Percentiles rank a stretch among this genome's conserved stretches.
These are phyloP conservation scores for Arothron firmamentum DNA, from an alignment of 2,113 vertebrate species.

Conservation along the genomic window DNA sequence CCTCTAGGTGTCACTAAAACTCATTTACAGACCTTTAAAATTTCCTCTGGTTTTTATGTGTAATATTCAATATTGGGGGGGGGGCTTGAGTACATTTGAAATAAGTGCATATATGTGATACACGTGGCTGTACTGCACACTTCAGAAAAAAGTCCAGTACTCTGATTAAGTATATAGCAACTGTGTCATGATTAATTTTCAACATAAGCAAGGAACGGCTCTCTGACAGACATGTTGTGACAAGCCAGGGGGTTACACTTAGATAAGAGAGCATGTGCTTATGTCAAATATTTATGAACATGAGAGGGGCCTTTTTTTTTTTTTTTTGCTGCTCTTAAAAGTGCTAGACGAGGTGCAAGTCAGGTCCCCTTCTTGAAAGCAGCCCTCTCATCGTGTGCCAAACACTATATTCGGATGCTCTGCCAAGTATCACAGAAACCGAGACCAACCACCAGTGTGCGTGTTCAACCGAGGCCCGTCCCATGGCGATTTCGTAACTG, in stretches of 20 bases:
- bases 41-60: neutral
- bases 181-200: conserved; percentile 1
- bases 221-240: conserved; percentile 8
- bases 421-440: conserved; percentile 54
- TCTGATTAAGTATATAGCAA: neutral
- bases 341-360: conserved; percentile 27
- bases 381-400: conserved; percentile 45
- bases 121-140: neutral
- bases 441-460: conserved; percentile 19
- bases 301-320: conserved; percentile 6
- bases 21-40: neutral
- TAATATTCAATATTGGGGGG: neutral
- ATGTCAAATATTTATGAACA: conserved; percentile 41
- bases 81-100: too few species aligned
- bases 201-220: neutral
- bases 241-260: conserved; percentile 3
- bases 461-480: conserved; percentile 14
- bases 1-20: neutral
- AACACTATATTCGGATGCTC: conserved; percentile 35
- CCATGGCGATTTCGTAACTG: conserved; percentile 17
- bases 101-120: neutral
- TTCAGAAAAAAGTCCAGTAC: neutral
- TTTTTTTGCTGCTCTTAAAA: conserved; percentile 26
- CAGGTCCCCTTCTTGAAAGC: conserved; percentile 48
- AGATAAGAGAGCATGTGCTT: conserved; percentile 22